Percentiles rank a stretch among this genome's conserved stretches.
phyloP scores from a whole-genome alignment of 2,888 invertebrate species.

The Agapostemon virescens region DNA sequence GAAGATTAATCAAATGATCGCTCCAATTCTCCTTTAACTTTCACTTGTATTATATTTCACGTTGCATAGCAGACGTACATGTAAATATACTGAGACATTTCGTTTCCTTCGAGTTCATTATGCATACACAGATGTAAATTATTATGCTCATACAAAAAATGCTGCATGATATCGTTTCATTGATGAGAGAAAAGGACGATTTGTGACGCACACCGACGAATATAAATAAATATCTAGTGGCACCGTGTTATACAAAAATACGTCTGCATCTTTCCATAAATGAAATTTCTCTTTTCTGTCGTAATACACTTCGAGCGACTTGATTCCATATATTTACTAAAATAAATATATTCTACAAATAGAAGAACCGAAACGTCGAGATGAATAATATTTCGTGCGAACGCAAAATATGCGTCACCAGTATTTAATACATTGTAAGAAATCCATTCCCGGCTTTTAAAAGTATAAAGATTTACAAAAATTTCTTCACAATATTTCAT shows the following conservation, averaged over 20 bases:
- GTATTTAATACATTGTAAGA: constrained; percentile 42
- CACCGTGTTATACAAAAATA: constrained; percentile 34
- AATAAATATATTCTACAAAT: constrained; percentile 42
- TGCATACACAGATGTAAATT: constrained; percentile 40
- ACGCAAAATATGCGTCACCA: constrained; percentile 30
- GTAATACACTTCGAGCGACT: neutral
- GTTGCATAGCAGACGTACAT: constrained; percentile 59
- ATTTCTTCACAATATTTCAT: constrained; percentile 57
- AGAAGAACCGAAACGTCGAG: constrained; percentile 3
- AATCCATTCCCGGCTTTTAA: constrained; percentile 55
- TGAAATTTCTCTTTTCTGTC: constrained; percentile 3
- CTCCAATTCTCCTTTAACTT: constrained; percentile 28
- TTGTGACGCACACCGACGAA: constrained; percentile 13
- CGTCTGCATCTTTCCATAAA: constrained; percentile 14
- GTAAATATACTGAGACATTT: constrained; percentile 38
- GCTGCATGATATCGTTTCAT: constrained; percentile 10
- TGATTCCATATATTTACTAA: constrained; percentile 16
- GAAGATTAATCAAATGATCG: constrained; percentile 28
- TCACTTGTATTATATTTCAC: constrained; percentile 50
- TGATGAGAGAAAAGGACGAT: constrained; percentile 15
- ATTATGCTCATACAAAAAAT: constrained; percentile 40
- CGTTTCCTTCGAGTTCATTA: constrained; percentile 29
- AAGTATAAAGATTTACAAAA: constrained; percentile 66
- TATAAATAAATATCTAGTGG: constrained; percentile 31
- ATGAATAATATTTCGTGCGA: constrained; percentile 29